Conservation (phyloP, 2,888 invertebrate genomes). For the Pantelozetes paolii region DNA sequence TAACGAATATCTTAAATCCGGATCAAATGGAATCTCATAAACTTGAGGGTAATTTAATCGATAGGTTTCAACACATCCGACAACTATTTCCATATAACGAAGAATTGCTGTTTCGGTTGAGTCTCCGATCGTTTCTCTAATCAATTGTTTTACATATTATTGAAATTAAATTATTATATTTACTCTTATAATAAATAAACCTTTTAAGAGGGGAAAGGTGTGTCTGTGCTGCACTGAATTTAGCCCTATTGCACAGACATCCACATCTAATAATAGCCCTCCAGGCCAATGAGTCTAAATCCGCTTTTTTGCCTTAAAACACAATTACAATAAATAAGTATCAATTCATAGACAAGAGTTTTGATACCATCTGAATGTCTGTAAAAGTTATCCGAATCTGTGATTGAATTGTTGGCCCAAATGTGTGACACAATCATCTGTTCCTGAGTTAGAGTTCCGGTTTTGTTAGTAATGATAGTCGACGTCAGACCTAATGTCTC, state of each 20-base stretch:
- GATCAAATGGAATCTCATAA: constrained; percentile 54
- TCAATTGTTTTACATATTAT: background rate
- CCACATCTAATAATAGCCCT: constrained; percentile 26
- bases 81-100: constrained; percentile 52
- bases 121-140: constrained; percentile 53
- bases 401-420: constrained; percentile 50
- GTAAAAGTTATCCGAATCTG: constrained; percentile 39
- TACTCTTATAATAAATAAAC: constrained; percentile 1
- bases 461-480: constrained; percentile 74
- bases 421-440: constrained; percentile 58
- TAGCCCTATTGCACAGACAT: constrained; percentile 34
- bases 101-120: constrained; percentile 53
- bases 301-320: constrained; percentile 20
- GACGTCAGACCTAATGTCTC: constrained; percentile 59
- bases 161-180: background rate
- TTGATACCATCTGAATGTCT: constrained; percentile 8
- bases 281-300: constrained; percentile 28
- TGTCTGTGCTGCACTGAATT: constrained; percentile 36
- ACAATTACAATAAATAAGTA: background rate
- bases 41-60: constrained; percentile 51
- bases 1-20: constrained; percentile 53
- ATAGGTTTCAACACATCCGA: constrained; percentile 50
- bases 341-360: background rate
- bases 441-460: constrained; percentile 63
- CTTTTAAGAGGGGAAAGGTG: constrained; percentile 6